These are phyloP conservation scores for Andrena chrysosceles DNA, from an alignment of 2,888 invertebrate genomes.

Conservation along the genomic window DNA sequence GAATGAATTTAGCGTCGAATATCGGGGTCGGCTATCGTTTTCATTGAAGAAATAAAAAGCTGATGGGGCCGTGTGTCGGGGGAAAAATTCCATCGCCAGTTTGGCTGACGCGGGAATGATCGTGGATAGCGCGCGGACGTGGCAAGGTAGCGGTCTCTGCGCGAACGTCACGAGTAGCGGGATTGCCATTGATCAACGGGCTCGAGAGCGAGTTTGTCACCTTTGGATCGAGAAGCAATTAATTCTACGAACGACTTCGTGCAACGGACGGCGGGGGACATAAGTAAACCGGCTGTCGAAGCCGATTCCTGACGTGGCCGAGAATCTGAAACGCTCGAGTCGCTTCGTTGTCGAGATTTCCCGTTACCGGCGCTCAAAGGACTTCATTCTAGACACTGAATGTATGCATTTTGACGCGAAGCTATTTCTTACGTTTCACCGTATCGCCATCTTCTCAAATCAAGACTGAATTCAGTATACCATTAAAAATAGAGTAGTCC, in stretches of 20 bases:
- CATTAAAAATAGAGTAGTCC: background rate
- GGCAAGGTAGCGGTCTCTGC: constrained; percentile 9
- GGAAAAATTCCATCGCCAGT: constrained; percentile 16
- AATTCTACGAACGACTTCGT: constrained; percentile 47
- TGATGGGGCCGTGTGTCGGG: too few relatives aligned
- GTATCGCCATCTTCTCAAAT: too few relatives aligned
- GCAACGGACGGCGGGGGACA: constrained; percentile 31
- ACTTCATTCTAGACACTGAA: background rate
- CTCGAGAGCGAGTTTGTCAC: constrained; percentile 47
- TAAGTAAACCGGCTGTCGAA: constrained; percentile 51
- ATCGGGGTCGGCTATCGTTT: constrained; percentile 14
- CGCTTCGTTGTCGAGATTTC: constrained; percentile 31
- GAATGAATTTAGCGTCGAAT: background rate
- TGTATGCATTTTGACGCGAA: background rate
- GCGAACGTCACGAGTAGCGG: background rate
- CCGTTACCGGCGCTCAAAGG: constrained; percentile 20
- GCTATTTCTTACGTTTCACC: too few relatives aligned
- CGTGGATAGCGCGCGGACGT: background rate
- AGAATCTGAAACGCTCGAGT: constrained; percentile 23
- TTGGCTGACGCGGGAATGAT: background rate
- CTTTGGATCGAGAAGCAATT: constrained; percentile 49
- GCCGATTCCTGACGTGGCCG: constrained; percentile 39
- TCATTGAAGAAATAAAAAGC: background rate
- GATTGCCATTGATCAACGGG: constrained; percentile 44
- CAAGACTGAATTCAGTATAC: background rate